These are phyloP conservation scores for Apamea crenata DNA, from an alignment of 2,888 invertebrate genomes.

Conservation along the genomic window DNA sequence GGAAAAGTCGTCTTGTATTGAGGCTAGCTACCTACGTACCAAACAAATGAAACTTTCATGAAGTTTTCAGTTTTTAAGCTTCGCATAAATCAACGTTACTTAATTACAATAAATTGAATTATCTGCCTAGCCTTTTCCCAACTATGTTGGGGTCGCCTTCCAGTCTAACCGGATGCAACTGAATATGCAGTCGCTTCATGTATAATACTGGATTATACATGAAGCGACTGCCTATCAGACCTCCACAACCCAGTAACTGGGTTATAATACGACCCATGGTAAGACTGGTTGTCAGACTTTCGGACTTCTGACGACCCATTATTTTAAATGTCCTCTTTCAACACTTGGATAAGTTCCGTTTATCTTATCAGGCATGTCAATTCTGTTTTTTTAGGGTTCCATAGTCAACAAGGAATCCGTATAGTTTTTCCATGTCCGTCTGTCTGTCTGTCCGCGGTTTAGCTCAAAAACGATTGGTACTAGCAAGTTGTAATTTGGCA, in stretches of 20 bases:
- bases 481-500: no score
- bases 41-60: conserved; percentile 5
- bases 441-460: no score
- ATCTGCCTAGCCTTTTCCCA: no score
- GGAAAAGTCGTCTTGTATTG: conserved; percentile 36
- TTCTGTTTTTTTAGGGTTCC: not conserved
- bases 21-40: conserved; percentile 6
- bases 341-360: not conserved
- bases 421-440: no score
- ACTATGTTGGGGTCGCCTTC: no score
- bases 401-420: no score
- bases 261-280: not conserved
- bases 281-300: not conserved
- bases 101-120: not conserved
- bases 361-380: not conserved
- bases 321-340: not conserved
- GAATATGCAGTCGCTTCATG: no score
- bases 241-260: no score
- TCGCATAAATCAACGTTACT: not conserved
- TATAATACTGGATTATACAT: no score
- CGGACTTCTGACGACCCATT: not conserved
- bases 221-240: no score
- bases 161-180: no score
- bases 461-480: no score
- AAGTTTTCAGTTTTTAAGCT: conserved; percentile 6